Evolutionary conservation across 2,797 vertebrate genomes (phyloP).

Genomic region (Lateolabrax maculatus): DNA sequence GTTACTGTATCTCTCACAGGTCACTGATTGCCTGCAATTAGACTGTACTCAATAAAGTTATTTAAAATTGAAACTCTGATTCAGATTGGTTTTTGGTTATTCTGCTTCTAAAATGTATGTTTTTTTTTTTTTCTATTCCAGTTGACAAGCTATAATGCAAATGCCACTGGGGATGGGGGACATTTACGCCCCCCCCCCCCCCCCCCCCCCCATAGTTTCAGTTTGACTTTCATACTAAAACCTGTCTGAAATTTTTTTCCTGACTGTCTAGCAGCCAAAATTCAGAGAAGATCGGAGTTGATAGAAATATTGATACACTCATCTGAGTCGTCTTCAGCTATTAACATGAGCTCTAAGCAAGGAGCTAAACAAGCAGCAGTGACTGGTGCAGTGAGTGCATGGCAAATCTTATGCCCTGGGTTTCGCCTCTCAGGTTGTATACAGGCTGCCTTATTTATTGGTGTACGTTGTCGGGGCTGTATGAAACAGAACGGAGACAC

Average conservation of each 20-base stretch:
- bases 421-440: neutral
- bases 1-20: conserved; percentile 1
- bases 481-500: neutral
- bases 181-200: neutral
- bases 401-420: too few relatives aligned
- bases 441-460: neutral
- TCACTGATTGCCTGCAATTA: conserved; percentile 35
- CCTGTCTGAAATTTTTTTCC: neutral
- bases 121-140: neutral
- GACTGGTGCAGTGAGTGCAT: neutral
- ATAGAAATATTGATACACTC: neutral
- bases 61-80: conserved; percentile 10
- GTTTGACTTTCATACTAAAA: neutral
- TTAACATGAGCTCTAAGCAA: neutral
- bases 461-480: neutral
- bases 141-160: neutral
- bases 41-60: neutral
- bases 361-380: neutral
- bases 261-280: neutral
- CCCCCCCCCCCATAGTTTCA: too few relatives aligned
- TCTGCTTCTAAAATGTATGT: neutral
- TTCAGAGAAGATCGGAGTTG: neutral
- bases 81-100: neutral
- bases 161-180: neutral
- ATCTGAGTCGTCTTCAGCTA: neutral